Conservation (phyloP, 2,113 vertebrate genomes). For the Mustelus asterias region DNA sequence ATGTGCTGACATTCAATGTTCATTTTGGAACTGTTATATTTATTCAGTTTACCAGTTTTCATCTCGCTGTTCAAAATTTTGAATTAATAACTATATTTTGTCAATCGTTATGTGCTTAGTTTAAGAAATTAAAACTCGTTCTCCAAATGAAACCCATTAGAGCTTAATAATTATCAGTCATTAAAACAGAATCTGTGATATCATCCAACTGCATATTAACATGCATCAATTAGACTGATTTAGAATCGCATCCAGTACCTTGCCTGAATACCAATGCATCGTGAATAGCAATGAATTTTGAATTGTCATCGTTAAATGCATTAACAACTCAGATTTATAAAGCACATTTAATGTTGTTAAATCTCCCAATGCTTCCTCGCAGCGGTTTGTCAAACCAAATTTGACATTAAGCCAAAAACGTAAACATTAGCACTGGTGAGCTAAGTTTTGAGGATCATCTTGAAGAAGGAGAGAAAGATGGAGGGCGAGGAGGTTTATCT, state of each 20-base stretch:
- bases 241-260: background rate
- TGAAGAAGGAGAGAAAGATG: background rate
- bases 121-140: background rate
- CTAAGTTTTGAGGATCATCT: background rate
- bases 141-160: background rate
- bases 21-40: background rate
- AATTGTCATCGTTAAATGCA: background rate
- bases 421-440: background rate
- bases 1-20: background rate
- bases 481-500: background rate
- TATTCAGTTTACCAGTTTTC: background rate
- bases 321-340: background rate
- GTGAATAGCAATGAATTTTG: background rate
- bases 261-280: background rate
- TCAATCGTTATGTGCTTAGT: background rate
- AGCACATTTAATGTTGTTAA: background rate
- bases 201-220: background rate
- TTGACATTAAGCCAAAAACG: background rate
- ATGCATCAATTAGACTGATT: background rate
- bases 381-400: background rate
- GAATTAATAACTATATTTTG: background rate
- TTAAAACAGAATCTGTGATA: background rate
- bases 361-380: background rate
- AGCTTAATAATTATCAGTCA: background rate
- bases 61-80: background rate